A percentile compares a stretch with the other conserved stretches of the same genome.
phyloP scores from a whole-genome alignment of 2,888 invertebrate species.

The Timandra comae region DNA sequence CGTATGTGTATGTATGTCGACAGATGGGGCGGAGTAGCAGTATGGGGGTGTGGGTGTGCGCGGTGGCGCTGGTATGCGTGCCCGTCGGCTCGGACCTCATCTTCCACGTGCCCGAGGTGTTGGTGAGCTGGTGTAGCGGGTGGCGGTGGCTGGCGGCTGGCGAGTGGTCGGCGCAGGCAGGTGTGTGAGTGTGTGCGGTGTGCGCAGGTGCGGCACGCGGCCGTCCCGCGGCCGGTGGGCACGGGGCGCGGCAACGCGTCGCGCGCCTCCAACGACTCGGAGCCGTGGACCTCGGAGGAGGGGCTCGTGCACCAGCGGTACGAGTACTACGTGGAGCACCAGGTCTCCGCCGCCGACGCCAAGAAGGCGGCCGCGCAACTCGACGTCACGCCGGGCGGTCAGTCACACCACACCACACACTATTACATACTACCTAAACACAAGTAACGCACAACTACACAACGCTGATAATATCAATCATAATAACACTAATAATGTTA shows the following conservation, averaged over 20 bases:
- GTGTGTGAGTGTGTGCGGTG: background rate
- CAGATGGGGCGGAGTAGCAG: conserved; percentile 27
- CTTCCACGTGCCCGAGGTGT: conserved; percentile 65
- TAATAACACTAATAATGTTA: too few species aligned
- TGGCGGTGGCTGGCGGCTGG: background rate
- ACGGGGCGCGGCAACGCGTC: conserved; percentile 40
- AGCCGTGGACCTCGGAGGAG: conserved; percentile 28
- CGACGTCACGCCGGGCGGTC: conserved; percentile 50
- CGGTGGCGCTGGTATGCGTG: conserved; percentile 6
- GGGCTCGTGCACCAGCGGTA: conserved; percentile 43
- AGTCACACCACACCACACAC: conserved; percentile 12
- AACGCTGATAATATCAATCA: too few species aligned
- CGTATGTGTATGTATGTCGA: too few species aligned
- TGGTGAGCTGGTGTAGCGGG: conserved; percentile 36
- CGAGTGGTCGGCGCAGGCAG: background rate
- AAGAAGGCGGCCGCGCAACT: conserved; percentile 70
- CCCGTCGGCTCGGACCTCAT: conserved; percentile 42
- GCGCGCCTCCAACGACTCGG: conserved; percentile 27
- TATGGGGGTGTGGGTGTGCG: conserved; percentile 23
- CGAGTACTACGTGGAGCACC: conserved; percentile 80
- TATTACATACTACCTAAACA: too few species aligned
- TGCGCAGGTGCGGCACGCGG: conserved; percentile 63
- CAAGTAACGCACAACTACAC: too few species aligned
- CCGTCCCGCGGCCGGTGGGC: conserved; percentile 56
- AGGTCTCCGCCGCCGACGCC: conserved; percentile 77